Conservation (phyloP, 2,797 vertebrate species). For the Chelonia mydas region DNA sequence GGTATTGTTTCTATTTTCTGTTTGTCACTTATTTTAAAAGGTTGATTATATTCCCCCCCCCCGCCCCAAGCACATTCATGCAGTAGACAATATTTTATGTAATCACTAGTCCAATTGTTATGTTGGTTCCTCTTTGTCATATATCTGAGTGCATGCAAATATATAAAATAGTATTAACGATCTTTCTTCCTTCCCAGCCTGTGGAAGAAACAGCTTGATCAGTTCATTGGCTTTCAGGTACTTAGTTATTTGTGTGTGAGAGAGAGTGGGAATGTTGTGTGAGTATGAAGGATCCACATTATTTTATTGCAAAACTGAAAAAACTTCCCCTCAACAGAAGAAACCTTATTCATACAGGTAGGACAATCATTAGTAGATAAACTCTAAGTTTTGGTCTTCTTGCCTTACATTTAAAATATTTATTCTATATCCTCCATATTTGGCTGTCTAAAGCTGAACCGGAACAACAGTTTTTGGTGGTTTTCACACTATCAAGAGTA, state of each 20-base stretch:
- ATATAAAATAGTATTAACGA: background rate
- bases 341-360: conserved; percentile 32
- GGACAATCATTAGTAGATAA: too few relatives aligned
- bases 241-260: conserved; percentile 19
- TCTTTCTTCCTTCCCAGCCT: background rate
- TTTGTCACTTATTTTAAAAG: background rate
- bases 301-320: conserved; percentile 45
- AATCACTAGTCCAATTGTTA: background rate
- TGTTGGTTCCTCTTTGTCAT: background rate
- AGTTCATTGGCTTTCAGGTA: background rate
- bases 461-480: background rate
- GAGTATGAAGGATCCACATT: conserved; percentile 36
- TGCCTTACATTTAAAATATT: background rate
- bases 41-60: background rate
- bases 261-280: background rate
- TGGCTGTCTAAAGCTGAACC: background rate
- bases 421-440: background rate
- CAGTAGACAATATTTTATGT: background rate
- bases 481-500: background rate
- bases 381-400: too few relatives aligned
- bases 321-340: conserved; percentile 28
- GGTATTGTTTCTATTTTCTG: background rate
- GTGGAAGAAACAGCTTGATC: conserved; percentile 33
- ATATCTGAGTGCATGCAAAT: background rate
- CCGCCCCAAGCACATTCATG: background rate